phyloP scores from a whole-genome alignment of 2,888 invertebrate genomes.

The Podotricha telesiphe region DNA sequence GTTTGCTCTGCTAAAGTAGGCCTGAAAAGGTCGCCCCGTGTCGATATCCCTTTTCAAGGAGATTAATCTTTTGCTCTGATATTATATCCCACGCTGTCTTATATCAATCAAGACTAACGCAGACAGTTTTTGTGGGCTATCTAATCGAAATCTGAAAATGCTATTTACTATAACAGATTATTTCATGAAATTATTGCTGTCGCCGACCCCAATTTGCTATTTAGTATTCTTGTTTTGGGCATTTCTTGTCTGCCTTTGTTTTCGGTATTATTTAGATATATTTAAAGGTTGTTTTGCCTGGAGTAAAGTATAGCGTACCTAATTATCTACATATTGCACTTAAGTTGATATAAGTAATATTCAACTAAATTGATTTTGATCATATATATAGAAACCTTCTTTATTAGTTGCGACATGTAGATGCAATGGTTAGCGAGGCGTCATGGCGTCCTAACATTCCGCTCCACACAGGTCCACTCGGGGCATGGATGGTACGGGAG shows the following conservation, averaged over 20 bases:
- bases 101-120: constrained; percentile 36
- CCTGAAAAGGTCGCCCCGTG: constrained; percentile 31
- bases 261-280: not conserved
- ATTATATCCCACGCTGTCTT: constrained; percentile 33
- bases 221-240: not conserved
- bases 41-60: constrained; percentile 34
- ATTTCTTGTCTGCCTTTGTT: not conserved
- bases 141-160: constrained; percentile 12
- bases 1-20: constrained; percentile 26
- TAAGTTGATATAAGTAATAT: no score
- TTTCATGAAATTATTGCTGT: not conserved
- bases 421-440: no score
- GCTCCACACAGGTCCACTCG: no score
- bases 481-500: no score
- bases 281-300: no score
- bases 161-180: not conserved
- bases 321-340: no score
- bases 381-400: no score
- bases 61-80: constrained; percentile 36
- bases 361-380: no score
- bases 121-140: constrained; percentile 12
- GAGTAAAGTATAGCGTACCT: no score
- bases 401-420: no score
- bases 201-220: not conserved
- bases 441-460: no score